Evolutionary conservation across 1,140 invertebrate species (phyloP).

Genomic region (Thaumatotibia leucotreta): DNA sequence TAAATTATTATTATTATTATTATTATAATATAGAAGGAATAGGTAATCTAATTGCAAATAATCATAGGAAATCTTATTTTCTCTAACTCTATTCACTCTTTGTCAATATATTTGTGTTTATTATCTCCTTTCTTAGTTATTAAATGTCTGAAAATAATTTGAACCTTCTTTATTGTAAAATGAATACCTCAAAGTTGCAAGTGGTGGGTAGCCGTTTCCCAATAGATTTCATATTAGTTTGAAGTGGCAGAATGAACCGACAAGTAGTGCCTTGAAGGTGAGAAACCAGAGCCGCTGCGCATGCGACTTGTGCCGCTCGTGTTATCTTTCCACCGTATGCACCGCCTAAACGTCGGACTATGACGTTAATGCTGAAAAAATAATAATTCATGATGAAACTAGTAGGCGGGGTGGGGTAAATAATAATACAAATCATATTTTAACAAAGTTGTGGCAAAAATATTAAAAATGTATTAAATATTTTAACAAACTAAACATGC

Average conservation of each 20-base stretch:
- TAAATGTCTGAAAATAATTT: too few species aligned
- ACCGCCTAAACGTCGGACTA: slow-evolving; percentile 53
- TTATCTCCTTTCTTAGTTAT: too few species aligned
- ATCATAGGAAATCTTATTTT: too few species aligned
- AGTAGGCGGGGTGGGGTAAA: background rate
- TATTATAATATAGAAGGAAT: too few species aligned
- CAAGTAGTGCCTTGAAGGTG: slow-evolving; percentile 44
- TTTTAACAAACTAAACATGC: too few species aligned
- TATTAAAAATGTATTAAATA: background rate
- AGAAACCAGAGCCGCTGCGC: slow-evolving; percentile 48
- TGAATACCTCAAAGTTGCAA: slow-evolving; percentile 81
- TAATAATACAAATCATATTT: background rate
- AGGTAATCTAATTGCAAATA: too few species aligned
- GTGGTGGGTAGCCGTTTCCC: slow-evolving; percentile 80
- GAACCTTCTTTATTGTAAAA: too few species aligned
- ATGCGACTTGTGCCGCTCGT: slow-evolving; percentile 41
- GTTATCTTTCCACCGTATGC: slow-evolving; percentile 60
- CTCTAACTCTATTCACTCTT: too few species aligned
- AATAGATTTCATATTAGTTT: slow-evolving; percentile 80
- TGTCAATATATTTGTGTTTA: too few species aligned
- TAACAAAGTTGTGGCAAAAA: background rate
- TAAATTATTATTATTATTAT: too few species aligned
- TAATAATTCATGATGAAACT: background rate
- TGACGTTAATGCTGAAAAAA: slow-evolving; percentile 55
- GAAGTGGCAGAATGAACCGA: slow-evolving; percentile 74